phyloP scores from a whole-genome alignment of 2,797 vertebrate species.

The Delichon dasypus region DNA sequence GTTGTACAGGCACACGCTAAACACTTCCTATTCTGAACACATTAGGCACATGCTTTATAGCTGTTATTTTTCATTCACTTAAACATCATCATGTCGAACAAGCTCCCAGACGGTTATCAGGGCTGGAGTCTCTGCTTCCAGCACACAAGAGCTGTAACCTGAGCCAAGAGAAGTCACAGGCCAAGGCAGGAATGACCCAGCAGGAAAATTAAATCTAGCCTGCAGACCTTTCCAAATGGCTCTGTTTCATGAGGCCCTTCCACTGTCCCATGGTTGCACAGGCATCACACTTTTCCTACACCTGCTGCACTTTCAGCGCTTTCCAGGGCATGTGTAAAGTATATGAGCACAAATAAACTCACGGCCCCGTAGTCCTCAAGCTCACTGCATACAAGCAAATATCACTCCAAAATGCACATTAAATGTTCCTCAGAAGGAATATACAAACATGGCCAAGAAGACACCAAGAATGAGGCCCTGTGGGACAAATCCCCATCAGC shows the following conservation, averaged over 20 bases:
- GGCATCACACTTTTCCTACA: background rate
- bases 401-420: background rate
- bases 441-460: rapidly evolving
- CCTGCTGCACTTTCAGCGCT: background rate
- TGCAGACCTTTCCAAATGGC: constrained; percentile 15
- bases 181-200: constrained; percentile 55
- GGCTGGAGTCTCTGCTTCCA: background rate
- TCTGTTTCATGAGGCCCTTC: background rate
- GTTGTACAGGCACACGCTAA: background rate
- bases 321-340: rapidly evolving
- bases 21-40: background rate
- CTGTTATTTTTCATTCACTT: constrained; percentile 8
- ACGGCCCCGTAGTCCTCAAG: background rate
- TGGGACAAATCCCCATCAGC: background rate
- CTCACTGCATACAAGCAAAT: background rate
- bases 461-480: background rate
- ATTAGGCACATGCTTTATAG: background rate
- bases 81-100: background rate
- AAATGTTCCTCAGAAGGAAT: background rate
- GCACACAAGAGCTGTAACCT: constrained; percentile 13
- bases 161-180: constrained; percentile 25
- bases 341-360: background rate
- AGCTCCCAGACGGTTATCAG: background rate
- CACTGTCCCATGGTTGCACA: background rate
- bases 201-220: constrained; percentile 43